Evolutionary conservation across 2,888 invertebrate species (phyloP), one percentile per base, ranked within the genome.

Genomic region (Marasmarcha lunaedactyla): DNA sequence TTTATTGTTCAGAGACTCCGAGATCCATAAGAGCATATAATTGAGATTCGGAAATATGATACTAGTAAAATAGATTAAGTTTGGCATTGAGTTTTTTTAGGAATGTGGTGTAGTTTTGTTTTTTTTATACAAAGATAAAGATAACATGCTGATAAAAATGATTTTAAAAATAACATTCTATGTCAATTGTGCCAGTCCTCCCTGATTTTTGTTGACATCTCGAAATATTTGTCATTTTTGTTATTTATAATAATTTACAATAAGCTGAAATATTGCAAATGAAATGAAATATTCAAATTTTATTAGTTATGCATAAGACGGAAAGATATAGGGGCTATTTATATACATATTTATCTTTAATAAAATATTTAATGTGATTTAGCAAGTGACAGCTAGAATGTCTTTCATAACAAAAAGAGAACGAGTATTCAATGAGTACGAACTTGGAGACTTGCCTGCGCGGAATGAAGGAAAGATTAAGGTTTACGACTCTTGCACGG

Each of bases 401-500:
- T 83, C 83, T 52, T 83, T 83, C 57, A 76, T 83, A 62, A 77
- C 81, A 42, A 83, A 81, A 60, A 61, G 83, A 38, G 83, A 83
- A 46, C 71, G 79, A 40, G 77, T 83, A 36, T 83, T 83, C 49
- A 72, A 71, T 46, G 77, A 79, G 40, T 77, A 77, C 47, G 84
- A 85, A 36, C 50, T 72, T 33, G 67, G 59, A 38, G 73, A 81
- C 40, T 58, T 85, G 49, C 83, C 84, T 11, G 54, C 73, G 33
- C 68, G 79, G 42, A 83, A 83, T 46, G 87, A 87, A 50, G 84
- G 85, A 25, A 85, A 87, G 49, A 50, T 87, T 36, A 87, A 87
- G 59, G 74, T 73, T 0, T 86, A 86, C 49, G 59, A 71, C 38
- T 87, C 87, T 15, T 85, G 85, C 38, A 85, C 84, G 2, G 87